Evolutionary conservation across 2,888 invertebrate genomes (phyloP).

Genomic region (Cyaniris semiargus): DNA sequence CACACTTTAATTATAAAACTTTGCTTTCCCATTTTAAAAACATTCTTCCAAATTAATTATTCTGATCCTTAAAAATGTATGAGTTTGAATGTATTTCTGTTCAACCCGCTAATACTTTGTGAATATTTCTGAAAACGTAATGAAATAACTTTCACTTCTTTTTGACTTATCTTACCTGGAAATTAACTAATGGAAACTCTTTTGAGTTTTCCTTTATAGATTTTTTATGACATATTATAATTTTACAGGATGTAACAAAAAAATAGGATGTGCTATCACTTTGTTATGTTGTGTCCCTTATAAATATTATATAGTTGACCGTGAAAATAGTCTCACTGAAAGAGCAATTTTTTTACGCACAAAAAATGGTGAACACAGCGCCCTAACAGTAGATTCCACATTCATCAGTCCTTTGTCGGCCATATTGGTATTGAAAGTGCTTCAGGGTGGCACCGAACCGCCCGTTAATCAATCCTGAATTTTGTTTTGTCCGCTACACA

Average conservation of each 20-base stretch:
- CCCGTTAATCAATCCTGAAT: neutral
- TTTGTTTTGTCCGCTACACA: neutral
- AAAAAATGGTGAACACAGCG: neutral
- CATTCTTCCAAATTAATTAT: neutral
- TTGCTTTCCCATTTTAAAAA: neutral
- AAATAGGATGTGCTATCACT: too few species aligned
- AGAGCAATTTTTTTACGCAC: too few species aligned
- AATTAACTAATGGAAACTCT: neutral
- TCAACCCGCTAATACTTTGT: neutral
- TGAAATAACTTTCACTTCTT: constrained; percentile 8
- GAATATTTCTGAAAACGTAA: neutral
- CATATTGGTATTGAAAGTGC: constrained; percentile 3
- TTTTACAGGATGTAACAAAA: neutral
- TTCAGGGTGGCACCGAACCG: neutral
- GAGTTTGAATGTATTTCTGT: neutral
- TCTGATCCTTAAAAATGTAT: constrained; percentile 13
- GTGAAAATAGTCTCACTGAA: too few species aligned
- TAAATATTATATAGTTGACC: too few species aligned
- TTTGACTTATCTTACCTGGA: neutral
- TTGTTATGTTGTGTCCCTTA: too few species aligned
- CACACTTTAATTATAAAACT: neutral
- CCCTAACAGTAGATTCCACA: neutral
- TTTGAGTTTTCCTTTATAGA: neutral
- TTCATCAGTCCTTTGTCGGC: constrained; percentile 3
- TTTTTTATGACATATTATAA: neutral